Base-by-base conservation (phyloP, 2,888 invertebrate genomes). In the Rhaphigaster nebulosa region DNA sequence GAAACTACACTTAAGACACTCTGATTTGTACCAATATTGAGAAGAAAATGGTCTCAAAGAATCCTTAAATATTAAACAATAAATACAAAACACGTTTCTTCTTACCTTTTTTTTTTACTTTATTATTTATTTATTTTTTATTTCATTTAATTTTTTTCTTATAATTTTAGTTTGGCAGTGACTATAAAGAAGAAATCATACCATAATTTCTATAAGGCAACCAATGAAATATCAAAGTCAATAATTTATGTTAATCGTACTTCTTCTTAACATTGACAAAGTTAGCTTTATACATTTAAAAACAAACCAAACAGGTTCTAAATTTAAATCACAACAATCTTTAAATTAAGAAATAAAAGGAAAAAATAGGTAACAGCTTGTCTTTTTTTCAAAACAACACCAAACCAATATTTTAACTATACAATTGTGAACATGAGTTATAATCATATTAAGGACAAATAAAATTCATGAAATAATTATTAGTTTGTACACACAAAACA, bases 1-100 rank as follows among this genome's bases (percentile, higher is more conserved):
- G 45, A 45, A 20, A 70, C 70, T 91, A 90, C 88, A 88, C 52
- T 90, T 91, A 91, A 91, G 91, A 91, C 91, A 91, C 91, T 91
- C 90, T 90, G 91, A 89, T 91, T 91, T 91, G 91, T 91, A 91
- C 91, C 91, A 91, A 91, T 90, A 91, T 91, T 91, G 90, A 41
- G 65, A 89, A 34, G 80, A 65, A 76, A 80, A 65, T 89, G 89
- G 89, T 89, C 89, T 89, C 80, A 80, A 89, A 80, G 41, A 65
- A 80, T 89, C 38, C 89, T 89, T 89, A 80, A 65, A 89, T 52
- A 52, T 80, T 80, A 80, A 89, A 80, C 76, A 76, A 89, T 56
- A 88, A 88, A 88, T 88, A 56, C n/a, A 45, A 80, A 38, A 70
- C 54, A 34, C 54, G 34, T 89, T 65, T 65, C 29, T 29, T 89